These are phyloP conservation scores for Eriosoma lanigerum DNA, from an alignment of 1,140 invertebrate species.

Conservation along the genomic window DNA sequence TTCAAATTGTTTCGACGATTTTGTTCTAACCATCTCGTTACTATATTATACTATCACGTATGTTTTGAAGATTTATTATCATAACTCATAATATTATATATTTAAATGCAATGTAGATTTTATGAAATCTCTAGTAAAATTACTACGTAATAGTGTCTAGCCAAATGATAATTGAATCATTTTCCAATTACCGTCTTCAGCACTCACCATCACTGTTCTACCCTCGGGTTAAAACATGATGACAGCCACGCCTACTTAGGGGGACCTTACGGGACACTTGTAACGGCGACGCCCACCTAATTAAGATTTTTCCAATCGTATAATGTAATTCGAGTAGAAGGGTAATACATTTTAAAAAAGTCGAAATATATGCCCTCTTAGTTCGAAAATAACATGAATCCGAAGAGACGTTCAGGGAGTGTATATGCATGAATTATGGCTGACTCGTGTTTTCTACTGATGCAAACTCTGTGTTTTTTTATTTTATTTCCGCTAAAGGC, in stretches of 20 bases:
- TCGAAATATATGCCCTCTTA: background rate
- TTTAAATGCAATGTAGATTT: no score
- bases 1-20: no score
- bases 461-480: slow-evolving; percentile 20
- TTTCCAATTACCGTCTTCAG: slow-evolving; percentile 46
- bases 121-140: background rate
- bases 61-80: no score
- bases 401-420: slow-evolving; percentile 20
- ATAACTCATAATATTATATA: no score
- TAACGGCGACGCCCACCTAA: slow-evolving; percentile 33
- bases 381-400: background rate
- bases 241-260: slow-evolving; percentile 22
- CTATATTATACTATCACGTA: no score
- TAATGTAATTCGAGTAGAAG: background rate
- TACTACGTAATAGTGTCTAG: slow-evolving; percentile 8
- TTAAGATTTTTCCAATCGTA: slow-evolving; percentile 48
- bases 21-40: no score
- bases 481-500: background rate
- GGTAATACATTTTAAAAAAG: background rate
- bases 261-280: background rate
- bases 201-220: background rate
- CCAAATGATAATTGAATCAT: slow-evolving; percentile 41
- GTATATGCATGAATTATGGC: slow-evolving; percentile 17
- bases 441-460: background rate
- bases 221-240: slow-evolving; percentile 1